Evolutionary conservation across 1,140 invertebrate species (phyloP).

Genomic region (Heliconius hermathena): DNA sequence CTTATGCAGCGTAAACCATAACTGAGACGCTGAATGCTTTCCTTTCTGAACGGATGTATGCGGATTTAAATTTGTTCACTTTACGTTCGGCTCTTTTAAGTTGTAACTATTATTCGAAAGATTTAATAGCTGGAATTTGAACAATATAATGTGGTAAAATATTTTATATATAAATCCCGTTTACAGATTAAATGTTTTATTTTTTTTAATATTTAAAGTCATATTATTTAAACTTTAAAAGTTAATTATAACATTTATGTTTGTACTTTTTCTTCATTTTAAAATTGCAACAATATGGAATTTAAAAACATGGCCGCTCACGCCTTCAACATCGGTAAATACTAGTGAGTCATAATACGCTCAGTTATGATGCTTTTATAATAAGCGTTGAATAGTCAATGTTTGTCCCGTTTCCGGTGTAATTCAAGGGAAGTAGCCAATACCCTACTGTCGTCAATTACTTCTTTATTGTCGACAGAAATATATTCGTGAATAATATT

Average conservation of each 20-base stretch:
- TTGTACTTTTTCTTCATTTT: not conserved
- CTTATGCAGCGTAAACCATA: conserved; percentile 53
- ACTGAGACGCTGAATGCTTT: conserved; percentile 41
- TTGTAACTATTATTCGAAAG: not conserved
- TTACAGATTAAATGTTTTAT: not conserved
- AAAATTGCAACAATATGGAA: not conserved
- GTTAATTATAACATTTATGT: not conserved
- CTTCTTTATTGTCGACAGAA: not conserved
- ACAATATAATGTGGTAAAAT: not conserved
- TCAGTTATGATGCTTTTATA: conserved; percentile 32
- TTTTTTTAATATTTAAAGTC: not conserved
- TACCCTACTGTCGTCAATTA: conserved; percentile 4
- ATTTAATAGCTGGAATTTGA: not conserved
- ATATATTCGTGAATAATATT: not conserved
- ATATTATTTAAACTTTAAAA: not conserved
- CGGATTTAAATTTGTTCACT: conserved; percentile 13
- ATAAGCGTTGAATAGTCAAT: conserved; percentile 42
- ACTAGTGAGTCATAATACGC: conserved; percentile 24
- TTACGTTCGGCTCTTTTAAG: conserved; percentile 1
- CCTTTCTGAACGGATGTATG: conserved; percentile 23
- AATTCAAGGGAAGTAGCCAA: conserved; percentile 27
- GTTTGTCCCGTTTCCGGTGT: conserved; percentile 51
- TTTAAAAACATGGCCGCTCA: not conserved
- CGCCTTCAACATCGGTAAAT: conserved; percentile 11
- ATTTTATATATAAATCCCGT: not conserved